Evolutionary conservation across 2,888 invertebrate genomes (phyloP).

Genomic region (Dermolepida albohirtum): DNA sequence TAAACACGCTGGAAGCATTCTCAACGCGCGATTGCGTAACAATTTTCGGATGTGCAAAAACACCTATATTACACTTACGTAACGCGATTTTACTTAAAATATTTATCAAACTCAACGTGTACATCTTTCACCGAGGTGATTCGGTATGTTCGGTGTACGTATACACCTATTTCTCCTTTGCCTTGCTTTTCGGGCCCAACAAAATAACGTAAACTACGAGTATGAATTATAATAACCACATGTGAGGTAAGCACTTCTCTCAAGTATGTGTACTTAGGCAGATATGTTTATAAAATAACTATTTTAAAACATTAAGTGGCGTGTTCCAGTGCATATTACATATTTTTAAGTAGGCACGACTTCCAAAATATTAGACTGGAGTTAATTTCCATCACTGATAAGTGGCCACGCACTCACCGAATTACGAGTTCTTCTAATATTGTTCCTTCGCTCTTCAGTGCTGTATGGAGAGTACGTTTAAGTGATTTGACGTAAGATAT

Average conservation of each 20-base stretch:
- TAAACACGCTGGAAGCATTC: conserved; percentile 11
- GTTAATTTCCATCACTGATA: conserved; percentile 22
- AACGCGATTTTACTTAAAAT: conserved; percentile 40
- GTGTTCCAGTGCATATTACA: conserved; percentile 45
- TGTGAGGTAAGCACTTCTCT: conserved; percentile 54
- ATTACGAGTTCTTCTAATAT: conserved; percentile 12
- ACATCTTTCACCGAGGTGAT: conserved; percentile 49
- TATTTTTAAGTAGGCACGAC: conserved; percentile 48
- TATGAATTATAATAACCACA: conserved; percentile 55
- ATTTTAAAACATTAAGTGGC: conserved; percentile 56
- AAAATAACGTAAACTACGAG: conserved; percentile 42
- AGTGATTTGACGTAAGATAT: conserved; percentile 38
- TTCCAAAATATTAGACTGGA: conserved; percentile 45
- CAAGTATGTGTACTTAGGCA: conserved; percentile 55
- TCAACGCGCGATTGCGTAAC: neutral
- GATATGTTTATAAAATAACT: conserved; percentile 57
- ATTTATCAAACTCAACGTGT: conserved; percentile 40
- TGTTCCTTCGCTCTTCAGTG: conserved; percentile 12
- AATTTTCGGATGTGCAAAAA: neutral
- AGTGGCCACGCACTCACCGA: conserved; percentile 19
- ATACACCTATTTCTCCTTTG: neutral
- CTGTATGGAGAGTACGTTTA: neutral
- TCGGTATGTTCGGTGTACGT: conserved; percentile 35
- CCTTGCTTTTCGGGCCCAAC: conserved; percentile 17
- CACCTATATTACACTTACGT: conserved; percentile 28